Conservation (phyloP, 2,888 invertebrate genomes). For the Cheilosia grossa region DNA sequence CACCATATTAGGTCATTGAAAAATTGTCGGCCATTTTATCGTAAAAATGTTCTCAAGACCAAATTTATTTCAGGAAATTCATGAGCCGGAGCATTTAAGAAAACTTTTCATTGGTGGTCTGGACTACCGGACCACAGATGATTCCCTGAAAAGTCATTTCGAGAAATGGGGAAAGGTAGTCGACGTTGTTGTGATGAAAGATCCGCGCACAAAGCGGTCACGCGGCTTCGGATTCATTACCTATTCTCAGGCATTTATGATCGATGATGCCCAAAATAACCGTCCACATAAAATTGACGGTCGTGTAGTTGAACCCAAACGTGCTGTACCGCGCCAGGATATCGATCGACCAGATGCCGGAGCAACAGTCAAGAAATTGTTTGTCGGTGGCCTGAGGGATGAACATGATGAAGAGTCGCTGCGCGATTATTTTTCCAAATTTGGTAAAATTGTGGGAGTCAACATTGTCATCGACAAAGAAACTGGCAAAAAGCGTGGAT, state of each 20-base stretch:
- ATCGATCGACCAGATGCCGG: constrained; percentile 96
- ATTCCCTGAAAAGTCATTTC: constrained; percentile 95
- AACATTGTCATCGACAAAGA: constrained; percentile 96
- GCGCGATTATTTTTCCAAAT: constrained; percentile 91
- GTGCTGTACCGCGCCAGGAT: constrained; percentile 96
- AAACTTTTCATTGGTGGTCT: constrained; percentile 98
- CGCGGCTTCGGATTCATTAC: constrained; percentile 99
- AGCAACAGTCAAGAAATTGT: constrained; percentile 96
- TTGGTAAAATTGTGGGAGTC: constrained; percentile 93
- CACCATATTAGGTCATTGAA: constrained; percentile 16
- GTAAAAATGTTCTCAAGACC: neutral
- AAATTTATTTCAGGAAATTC: constrained; percentile 78
- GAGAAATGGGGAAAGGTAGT: constrained; percentile 98
- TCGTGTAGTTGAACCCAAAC: constrained; percentile 96
- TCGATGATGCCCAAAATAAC: constrained; percentile 96
- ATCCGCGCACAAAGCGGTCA: constrained; percentile 96
- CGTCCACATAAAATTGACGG: constrained; percentile 97
- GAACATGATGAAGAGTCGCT: constrained; percentile 96
- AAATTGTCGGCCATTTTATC: constrained; percentile 78
- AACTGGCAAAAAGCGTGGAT: constrained; percentile 96
- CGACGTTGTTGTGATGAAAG: constrained; percentile 98
- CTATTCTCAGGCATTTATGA: constrained; percentile 95
- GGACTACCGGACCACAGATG: constrained; percentile 96
- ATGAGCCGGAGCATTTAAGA: constrained; percentile 88
- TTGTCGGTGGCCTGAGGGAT: constrained; percentile 96